A percentile compares a stretch with the other conserved stretches of the same genome.
These are phyloP conservation scores for Nymphalis urticae DNA, from an alignment of 2,888 invertebrate genomes.

Conservation along the genomic window DNA sequence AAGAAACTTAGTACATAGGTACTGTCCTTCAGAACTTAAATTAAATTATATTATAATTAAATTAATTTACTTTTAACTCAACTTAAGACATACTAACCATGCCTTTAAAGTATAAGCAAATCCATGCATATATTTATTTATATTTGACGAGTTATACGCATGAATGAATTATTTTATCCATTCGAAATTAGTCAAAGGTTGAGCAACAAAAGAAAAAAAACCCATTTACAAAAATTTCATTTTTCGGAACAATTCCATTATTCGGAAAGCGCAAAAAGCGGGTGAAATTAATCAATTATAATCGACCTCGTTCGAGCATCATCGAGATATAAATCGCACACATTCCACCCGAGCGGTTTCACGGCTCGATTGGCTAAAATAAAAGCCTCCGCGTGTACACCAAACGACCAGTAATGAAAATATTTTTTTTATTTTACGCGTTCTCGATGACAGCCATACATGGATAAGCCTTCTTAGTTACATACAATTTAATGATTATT, in stretches of 20 bases:
- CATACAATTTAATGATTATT: no score
- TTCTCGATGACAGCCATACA: conserved; percentile 36
- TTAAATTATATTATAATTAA: no score
- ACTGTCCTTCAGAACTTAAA: no score
- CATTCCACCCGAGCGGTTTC: conserved; percentile 39
- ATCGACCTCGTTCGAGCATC: conserved; percentile 44
- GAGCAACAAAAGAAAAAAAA: conserved; percentile 18
- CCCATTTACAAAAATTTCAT: conserved; percentile 25
- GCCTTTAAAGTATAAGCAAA: no score
- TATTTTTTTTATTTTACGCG: conserved; percentile 51
- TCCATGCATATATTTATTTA: no score
- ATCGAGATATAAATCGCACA: conserved; percentile 34
- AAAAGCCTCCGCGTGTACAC: conserved; percentile 58
- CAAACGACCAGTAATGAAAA: conserved; percentile 64
- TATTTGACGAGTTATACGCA: no score
- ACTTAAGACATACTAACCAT: no score
- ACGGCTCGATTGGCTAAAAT: conserved; percentile 56
- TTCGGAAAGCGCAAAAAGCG: conserved; percentile 26
- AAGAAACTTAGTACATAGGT: no score
- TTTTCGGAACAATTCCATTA: conserved; percentile 26
- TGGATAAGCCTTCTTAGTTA: conserved; percentile 40
- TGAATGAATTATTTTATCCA: no score
- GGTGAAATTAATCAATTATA: conserved; percentile 49
- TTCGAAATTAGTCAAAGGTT: background rate
- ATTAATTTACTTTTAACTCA: no score